These are phyloP conservation scores for Bombus terrestris DNA, from an alignment of 1,140 invertebrate genomes.

Conservation along the genomic window DNA sequence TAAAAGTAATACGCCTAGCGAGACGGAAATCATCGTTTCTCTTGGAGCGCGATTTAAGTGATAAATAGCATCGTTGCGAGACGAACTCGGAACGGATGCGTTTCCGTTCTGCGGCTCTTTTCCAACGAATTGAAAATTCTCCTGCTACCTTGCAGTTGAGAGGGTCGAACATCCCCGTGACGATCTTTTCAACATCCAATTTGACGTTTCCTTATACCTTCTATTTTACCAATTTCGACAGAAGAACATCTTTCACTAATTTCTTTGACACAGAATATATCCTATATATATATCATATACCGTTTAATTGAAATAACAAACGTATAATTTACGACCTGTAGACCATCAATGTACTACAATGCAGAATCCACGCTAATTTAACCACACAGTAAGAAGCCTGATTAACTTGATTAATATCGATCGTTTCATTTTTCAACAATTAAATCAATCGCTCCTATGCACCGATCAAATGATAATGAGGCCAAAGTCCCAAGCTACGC, in stretches of 20 bases:
- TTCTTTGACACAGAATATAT: background rate
- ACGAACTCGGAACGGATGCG: constrained; percentile 40
- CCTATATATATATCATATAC: no score
- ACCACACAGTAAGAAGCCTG: no score
- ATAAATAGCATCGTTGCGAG: constrained; percentile 46
- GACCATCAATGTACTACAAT: no score
- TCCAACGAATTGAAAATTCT: constrained; percentile 24
- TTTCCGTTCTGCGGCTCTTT: constrained; percentile 20
- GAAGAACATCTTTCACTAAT: background rate
- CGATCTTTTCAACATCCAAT: background rate
- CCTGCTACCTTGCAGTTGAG: background rate
- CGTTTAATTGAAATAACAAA: no score
- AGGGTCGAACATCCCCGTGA: background rate
- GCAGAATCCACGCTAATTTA: no score
- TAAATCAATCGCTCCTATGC: background rate
- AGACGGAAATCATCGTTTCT: constrained; percentile 51
- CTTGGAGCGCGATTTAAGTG: constrained; percentile 41
- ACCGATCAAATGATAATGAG: no score
- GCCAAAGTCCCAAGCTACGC: no score
- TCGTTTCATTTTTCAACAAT: no score
- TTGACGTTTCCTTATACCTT: background rate
- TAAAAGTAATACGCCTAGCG: constrained; percentile 44
- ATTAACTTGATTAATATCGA: no score
- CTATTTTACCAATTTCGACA: background rate
- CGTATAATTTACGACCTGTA: no score